These are phyloP conservation scores for Tethya wilhelma DNA, from an alignment of 37 sponge, comb jelly and placozoan genomes.

Conservation along the genomic window DNA sequence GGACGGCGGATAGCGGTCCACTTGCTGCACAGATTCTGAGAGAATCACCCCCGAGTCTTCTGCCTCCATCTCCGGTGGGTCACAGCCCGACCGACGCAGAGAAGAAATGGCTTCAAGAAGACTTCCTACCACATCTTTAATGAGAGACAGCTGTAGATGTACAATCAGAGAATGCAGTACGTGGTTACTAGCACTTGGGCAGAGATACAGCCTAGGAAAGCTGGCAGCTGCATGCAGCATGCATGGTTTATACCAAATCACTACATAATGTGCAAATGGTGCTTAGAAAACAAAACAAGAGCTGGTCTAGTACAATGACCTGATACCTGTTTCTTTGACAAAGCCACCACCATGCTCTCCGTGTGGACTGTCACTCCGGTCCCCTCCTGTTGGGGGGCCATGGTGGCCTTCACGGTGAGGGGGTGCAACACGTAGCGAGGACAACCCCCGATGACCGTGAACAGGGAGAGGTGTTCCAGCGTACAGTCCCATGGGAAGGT, in stretches of 20 bases:
- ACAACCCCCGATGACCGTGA: conserved; percentile 10
- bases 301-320: not conserved
- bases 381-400: conserved; percentile 58
- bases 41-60: conserved; percentile 18
- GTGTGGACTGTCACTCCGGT: conserved; percentile 34
- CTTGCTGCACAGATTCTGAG: not conserved
- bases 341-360: conserved; percentile 13
- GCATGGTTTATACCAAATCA: too few species aligned
- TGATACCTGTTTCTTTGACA: conserved; percentile 42
- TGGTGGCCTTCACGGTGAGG: conserved; percentile 36
- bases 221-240: too few species aligned
- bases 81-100: too few species aligned
- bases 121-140: too few species aligned
- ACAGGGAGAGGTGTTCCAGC: conserved; percentile 1
- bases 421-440: conserved; percentile 45
- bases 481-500: conserved; percentile 69
- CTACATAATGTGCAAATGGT: too few species aligned
- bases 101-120: too few species aligned
- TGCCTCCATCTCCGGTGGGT: too few species aligned
- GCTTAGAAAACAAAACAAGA: too few species aligned
- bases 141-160: too few species aligned
- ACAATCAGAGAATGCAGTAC: too few species aligned
- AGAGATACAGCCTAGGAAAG: too few species aligned
- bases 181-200: too few species aligned
- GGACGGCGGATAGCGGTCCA: conserved; percentile 8